Base-by-base conservation (phyloP, 2,113 vertebrate species). In the Bubo bubo region DNA sequence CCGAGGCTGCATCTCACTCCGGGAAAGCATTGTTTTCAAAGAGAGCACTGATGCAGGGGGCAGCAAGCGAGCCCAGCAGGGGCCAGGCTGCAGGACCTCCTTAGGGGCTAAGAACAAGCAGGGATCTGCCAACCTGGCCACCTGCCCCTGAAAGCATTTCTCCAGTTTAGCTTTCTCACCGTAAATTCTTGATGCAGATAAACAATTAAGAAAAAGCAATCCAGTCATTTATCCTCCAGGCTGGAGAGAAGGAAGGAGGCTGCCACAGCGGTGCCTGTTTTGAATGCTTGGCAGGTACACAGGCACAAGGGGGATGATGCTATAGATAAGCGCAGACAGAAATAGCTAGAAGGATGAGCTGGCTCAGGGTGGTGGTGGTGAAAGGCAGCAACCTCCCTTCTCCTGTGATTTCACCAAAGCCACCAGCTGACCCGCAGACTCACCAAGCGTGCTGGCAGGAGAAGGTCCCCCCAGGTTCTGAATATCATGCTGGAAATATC, bases 301-400 rank as follows among this genome's bases (percentile, higher is more conserved):
- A 92, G 64, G 85, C 92, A 85, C 81, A 66, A 94, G 83, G 62
- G 45, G 66, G 71, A 64, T 94, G 96, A 95, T 94, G 90, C 92
- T 94, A 95, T 67, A 94, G 93, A 97, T 88, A 95, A 88, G 67
- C 43, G 4, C n/a, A 60, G 95, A 90, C 88, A 94, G 86, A 96
- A 95, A 97, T 88, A 97, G 94, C 93, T 96, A 84, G 75, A 95
- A 92, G 88, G 92, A 97, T 93, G 95, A 96, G 93, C 90, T 91
- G 81, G 81, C 81, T 97, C 50, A 0, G 53, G 50, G 67, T 35
- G 52, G 28, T 74, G 45, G 18, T 89, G 67, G 77, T 19, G n/a
- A 95, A 88, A 88, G 27, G 88, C 86, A 88, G 79, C 52, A 70
- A 55, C 45, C 68, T 74, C 83, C 75, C 67, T 88, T 83, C 75